phyloP scores from a whole-genome alignment of 2,888 invertebrate species.

The Apodemia duryi region DNA sequence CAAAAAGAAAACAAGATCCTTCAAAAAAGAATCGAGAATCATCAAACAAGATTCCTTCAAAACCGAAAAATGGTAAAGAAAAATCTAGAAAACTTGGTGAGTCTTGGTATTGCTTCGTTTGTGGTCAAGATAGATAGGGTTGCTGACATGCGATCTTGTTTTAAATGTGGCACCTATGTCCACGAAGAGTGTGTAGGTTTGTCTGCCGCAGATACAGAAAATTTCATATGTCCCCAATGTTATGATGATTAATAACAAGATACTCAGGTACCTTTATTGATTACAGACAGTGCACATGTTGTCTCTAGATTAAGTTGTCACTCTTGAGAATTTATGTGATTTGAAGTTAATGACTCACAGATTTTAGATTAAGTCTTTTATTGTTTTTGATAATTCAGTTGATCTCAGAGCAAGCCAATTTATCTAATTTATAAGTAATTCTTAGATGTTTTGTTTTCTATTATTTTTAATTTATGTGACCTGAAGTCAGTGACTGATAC shows the following conservation, averaged over 20 bases:
- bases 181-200: slow-evolving; percentile 36
- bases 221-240: neutral
- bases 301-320: neutral
- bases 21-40: neutral
- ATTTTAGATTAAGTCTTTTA: neutral
- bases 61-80: slow-evolving; percentile 9
- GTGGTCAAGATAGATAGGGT: slow-evolving; percentile 28
- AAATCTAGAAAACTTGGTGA: slow-evolving; percentile 4
- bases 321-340: slow-evolving; percentile 4
- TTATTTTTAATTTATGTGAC: slow-evolving; percentile 2
- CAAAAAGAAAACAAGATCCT: slow-evolving; percentile 12
- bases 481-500: neutral
- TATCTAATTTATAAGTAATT: neutral
- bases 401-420: slow-evolving; percentile 7
- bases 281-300: neutral
- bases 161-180: slow-evolving; percentile 26
- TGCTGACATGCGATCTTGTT: slow-evolving; percentile 33
- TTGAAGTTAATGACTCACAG: neutral
- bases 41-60: slow-evolving; percentile 6
- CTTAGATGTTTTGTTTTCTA: neutral
- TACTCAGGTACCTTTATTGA: neutral
- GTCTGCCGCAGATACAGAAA: slow-evolving; percentile 26
- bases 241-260: slow-evolving; percentile 9
- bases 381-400: neutral
- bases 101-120: slow-evolving; percentile 30